A percentile compares a stretch with the other conserved stretches of the same genome.
phyloP scores from a whole-genome alignment of 2,797 vertebrate genomes.

The Sebastes nivosus region DNA sequence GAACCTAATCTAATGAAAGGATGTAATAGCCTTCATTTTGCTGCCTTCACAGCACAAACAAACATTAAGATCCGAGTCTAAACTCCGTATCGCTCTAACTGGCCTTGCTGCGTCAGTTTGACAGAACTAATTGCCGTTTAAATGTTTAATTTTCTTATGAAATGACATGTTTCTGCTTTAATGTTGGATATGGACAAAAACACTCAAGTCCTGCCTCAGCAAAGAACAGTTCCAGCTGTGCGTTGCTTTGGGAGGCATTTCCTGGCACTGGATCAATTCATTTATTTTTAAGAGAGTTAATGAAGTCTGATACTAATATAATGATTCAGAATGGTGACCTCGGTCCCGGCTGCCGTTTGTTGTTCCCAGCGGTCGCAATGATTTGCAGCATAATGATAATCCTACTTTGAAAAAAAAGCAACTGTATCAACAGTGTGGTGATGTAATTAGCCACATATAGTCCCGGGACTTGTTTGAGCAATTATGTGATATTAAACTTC shows the following conservation, averaged over 20 bases:
- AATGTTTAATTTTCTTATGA: constrained; percentile 3
- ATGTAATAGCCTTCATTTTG: neutral
- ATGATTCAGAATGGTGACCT: constrained; percentile 40
- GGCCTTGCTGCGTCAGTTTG: neutral
- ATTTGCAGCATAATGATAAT: constrained; percentile 34
- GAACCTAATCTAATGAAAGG: neutral
- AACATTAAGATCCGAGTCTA: neutral
- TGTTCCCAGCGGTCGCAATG: constrained; percentile 2
- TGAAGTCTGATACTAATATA: constrained; percentile 45
- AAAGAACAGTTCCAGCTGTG: neutral
- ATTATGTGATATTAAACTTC: neutral
- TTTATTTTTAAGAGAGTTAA: constrained; percentile 54
- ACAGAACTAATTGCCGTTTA: neutral
- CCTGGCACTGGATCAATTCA: constrained; percentile 22
- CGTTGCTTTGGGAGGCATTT: constrained; percentile 23
- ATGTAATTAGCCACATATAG: neutral
- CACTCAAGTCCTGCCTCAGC: neutral
- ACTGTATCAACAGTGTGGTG: neutral
- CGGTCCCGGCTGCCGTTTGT: constrained; percentile 19
- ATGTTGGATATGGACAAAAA: neutral
- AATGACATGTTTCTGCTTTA: neutral
- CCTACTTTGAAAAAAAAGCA: constrained; percentile 2
- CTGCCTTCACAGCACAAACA: neutral
- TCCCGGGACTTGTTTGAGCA: neutral
- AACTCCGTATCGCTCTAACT: neutral